These are phyloP conservation scores for Sapajus apella DNA, from an alignment of 2,113 vertebrate genomes.

Conservation along the genomic window DNA sequence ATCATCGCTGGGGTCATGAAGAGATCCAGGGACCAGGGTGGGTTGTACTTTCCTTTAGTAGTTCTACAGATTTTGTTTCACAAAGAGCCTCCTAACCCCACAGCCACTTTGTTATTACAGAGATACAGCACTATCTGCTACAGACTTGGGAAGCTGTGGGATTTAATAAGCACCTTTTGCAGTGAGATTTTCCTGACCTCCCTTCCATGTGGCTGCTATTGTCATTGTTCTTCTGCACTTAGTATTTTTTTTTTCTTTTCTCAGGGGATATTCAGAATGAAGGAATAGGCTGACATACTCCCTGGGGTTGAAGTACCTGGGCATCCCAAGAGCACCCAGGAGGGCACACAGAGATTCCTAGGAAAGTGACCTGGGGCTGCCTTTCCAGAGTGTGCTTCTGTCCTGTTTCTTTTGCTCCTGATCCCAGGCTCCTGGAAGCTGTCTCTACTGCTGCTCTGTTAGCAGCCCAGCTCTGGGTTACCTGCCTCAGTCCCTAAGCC, in stretches of 20 bases:
- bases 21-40: rapidly evolving
- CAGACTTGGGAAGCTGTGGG: not conserved
- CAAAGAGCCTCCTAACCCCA: too few relatives aligned
- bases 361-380: not conserved
- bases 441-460: rapidly evolving
- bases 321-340: rapidly evolving
- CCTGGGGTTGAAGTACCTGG: too few relatives aligned
- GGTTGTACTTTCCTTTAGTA: not conserved
- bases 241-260: not conserved
- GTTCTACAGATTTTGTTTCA: not conserved
- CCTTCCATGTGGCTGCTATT: rapidly evolving
- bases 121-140: not conserved
- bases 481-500: too few relatives aligned
- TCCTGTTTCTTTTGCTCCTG: rapidly evolving
- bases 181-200: not conserved
- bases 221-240: not conserved
- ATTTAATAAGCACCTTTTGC: rapidly evolving
- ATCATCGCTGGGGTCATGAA: not conserved
- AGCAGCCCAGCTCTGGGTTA: not conserved
- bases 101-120: not conserved
- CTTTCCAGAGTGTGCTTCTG: rapidly evolving
- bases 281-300: not conserved
- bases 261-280: not conserved
- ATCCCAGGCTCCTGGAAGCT: not conserved
- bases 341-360: rapidly evolving